phyloP scores from a whole-genome alignment of 2,888 invertebrate species.

The Scaptomyza caliginosa region DNA sequence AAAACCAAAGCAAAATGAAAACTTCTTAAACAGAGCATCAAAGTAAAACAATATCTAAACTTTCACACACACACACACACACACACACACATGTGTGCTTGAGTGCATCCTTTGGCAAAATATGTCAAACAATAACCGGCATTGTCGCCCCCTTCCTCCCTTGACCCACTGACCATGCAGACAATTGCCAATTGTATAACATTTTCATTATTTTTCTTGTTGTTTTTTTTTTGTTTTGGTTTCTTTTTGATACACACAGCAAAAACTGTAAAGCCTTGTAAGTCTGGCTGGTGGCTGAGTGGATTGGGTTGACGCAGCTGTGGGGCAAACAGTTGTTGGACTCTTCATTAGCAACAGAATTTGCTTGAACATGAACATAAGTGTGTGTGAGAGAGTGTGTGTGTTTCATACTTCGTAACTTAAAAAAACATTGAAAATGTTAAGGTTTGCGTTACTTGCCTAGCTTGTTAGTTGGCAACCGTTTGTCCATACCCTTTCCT shows the following conservation, averaged over 20 bases:
- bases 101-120: slow-evolving; percentile 47
- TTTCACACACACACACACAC: slow-evolving; percentile 2
- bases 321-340: slow-evolving; percentile 23
- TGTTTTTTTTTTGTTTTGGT: background rate
- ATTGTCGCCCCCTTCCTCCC: background rate
- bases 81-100: slow-evolving; percentile 1
- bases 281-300: slow-evolving; percentile 10
- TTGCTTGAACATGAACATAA: slow-evolving; percentile 13
- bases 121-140: slow-evolving; percentile 50
- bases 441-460: slow-evolving; percentile 10
- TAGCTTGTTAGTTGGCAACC: slow-evolving; percentile 51
- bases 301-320: slow-evolving; percentile 5
- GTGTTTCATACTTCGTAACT: slow-evolving; percentile 37
- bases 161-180: background rate
- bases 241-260: slow-evolving; percentile 3
- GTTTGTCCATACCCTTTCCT: background rate
- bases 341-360: slow-evolving; percentile 68
- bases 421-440: slow-evolving; percentile 20
- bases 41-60: slow-evolving; percentile 3
- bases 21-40: slow-evolving; percentile 1
- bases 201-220: slow-evolving; percentile 19
- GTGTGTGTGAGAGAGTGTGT: slow-evolving; percentile 38
- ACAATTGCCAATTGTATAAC: slow-evolving; percentile 61
- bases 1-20: background rate
- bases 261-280: slow-evolving; percentile 23